Base-by-base conservation (phyloP, 2,888 invertebrate species). In the Formica aserva region DNA sequence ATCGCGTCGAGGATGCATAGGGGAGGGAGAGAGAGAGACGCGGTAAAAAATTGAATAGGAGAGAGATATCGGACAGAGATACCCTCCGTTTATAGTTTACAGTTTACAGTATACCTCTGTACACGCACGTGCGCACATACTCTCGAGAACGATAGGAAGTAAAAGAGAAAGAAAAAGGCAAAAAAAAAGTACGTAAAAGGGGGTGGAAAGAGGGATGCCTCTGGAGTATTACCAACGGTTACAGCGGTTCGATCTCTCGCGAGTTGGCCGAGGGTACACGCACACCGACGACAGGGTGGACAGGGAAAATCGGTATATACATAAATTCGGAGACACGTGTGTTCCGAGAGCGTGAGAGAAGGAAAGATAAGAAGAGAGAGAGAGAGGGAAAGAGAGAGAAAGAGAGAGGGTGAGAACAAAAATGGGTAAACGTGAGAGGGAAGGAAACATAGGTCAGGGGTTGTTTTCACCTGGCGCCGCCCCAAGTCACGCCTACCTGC, bases 401-500 rank as follows among this genome's bases (percentile, higher is more conserved):
- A 62, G 69, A 85, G 75, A 83, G 69, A 75, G 60, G 84, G 26
- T 15, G 32, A 75, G 78, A 74, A 60, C 32, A 45, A 60, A 26
- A 52, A n/a, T 52, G 78, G 63, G 62, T 57, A 57, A 67, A 13
- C 26, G 69, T 32, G 48, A 75, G 75, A 55, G 71, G 83, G 77
- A 85, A 81, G 69, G 65, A 57, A 82, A 85, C 85, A 87, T 90
- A 91, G 93, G 92, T 92, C 93, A 93, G 93, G 91, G 92, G 92
- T 92, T 89, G 91, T 92, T 90, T 78, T 92, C 92, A 94, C 94
- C 94, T 94, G 94, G 94, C 92, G 87, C 94, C 94, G 94, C 94
- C 94, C 94, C 92, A 93, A 92, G 94, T 92, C 94, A 94, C 94
- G 94, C 94, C 94, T 93, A 94, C 94, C 94, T 93, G 94, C 93